Evolutionary conservation across 2,113 vertebrate species (phyloP).

Genomic region (Procavia capensis): DNA sequence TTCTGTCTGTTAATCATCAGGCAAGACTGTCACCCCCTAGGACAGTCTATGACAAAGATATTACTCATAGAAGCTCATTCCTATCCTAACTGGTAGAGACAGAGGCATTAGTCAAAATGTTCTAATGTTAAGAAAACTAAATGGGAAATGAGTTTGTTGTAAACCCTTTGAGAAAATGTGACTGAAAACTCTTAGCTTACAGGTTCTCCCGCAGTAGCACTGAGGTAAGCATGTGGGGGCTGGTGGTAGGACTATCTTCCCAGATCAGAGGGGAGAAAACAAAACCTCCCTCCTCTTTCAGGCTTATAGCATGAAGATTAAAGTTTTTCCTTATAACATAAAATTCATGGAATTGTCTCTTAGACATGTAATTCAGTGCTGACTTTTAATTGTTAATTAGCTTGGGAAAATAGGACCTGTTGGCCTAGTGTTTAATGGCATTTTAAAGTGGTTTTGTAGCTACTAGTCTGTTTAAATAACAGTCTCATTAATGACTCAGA

Average conservation of each 20-base stretch:
- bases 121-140: neutral
- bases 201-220: neutral
- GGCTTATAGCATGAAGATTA: neutral
- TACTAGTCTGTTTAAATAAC: slow-evolving; percentile 55
- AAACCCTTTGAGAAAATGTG: neutral
- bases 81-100: neutral
- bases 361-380: neutral
- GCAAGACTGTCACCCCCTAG: neutral
- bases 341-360: neutral
- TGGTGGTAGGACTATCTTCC: neutral
- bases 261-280: neutral
- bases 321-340: neutral
- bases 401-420: slow-evolving; percentile 18
- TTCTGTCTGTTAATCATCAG: neutral
- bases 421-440: slow-evolving; percentile 23
- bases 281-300: neutral
- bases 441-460: slow-evolving; percentile 59
- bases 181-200: neutral
- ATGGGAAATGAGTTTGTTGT: neutral
- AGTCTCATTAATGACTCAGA: neutral
- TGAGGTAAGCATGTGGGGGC: neutral
- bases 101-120: neutral
- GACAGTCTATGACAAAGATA: neutral
- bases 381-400: slow-evolving; percentile 65
- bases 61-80: neutral